Evolutionary conservation across 2,113 vertebrate species (phyloP).

Genomic region (Ancistrus triradiatus): DNA sequence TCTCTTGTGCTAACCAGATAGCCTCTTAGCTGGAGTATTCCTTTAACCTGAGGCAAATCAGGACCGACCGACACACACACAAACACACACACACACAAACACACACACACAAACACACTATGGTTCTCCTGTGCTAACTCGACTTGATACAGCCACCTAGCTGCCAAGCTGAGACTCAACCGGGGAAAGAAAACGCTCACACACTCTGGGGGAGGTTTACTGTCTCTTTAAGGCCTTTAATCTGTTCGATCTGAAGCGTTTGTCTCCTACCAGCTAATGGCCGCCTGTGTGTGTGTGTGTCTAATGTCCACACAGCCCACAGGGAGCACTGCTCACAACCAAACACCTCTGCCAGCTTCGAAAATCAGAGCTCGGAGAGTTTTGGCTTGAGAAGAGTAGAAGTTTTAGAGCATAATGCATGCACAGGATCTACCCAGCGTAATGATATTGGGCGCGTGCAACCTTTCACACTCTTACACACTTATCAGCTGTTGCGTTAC

Average conservation of each 20-base stretch:
- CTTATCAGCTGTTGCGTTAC: too few species aligned
- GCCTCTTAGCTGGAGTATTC: too few species aligned
- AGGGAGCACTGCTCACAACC: constrained; percentile 58
- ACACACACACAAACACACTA: not conserved
- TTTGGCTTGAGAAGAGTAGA: too few species aligned
- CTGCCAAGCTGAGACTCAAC: constrained; percentile 56
- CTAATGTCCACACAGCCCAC: constrained; percentile 49
- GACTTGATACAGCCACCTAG: constrained; percentile 74
- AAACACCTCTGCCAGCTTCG: constrained; percentile 27
- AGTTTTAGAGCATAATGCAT: too few species aligned
- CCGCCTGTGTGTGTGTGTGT: constrained; percentile 53
- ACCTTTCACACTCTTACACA: too few species aligned
- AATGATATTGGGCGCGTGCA: too few species aligned
- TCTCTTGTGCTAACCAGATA: too few species aligned
- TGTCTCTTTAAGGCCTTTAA: constrained; percentile 70
- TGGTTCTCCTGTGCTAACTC: constrained; percentile 39
- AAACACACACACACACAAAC: not conserved
- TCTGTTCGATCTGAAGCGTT: constrained; percentile 63
- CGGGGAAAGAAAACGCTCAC: constrained; percentile 14
- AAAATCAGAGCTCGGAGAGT: constrained; percentile 50
- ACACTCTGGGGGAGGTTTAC: constrained; percentile 43
- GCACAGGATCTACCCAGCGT: too few species aligned
- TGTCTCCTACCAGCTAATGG: constrained; percentile 67
- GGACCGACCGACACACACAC: too few species aligned
- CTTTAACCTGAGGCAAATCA: too few species aligned